Conservation (phyloP, 2,888 invertebrate genomes). For the Amphipyra tragopoginis region DNA sequence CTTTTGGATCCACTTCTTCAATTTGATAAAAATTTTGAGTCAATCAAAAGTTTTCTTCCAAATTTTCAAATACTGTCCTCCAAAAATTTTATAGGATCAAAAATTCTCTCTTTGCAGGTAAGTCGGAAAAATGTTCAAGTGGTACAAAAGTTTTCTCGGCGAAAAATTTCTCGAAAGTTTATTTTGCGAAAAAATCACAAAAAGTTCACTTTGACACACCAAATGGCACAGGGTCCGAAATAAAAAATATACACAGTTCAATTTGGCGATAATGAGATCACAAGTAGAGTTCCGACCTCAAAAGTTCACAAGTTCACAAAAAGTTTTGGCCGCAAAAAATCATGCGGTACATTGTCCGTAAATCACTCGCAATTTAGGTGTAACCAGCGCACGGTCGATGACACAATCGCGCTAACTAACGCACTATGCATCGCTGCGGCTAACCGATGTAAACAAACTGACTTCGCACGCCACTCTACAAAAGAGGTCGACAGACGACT, state of each 20-base stretch:
- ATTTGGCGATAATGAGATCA: slow-evolving; percentile 77
- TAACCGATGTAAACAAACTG: slow-evolving; percentile 86
- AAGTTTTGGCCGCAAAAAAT: slow-evolving; percentile 79
- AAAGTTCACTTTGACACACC: slow-evolving; percentile 79
- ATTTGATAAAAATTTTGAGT: slow-evolving; percentile 35
- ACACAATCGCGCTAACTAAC: slow-evolving; percentile 85
- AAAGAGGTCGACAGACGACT: slow-evolving; percentile 83
- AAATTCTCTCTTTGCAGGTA: background rate
- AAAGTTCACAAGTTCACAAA: slow-evolving; percentile 83
- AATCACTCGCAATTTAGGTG: slow-evolving; percentile 83
- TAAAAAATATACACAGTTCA: slow-evolving; percentile 71
- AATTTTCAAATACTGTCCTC: slow-evolving; percentile 30
- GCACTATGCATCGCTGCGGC: slow-evolving; percentile 83
- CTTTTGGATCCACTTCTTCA: slow-evolving; percentile 56
- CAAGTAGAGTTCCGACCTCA: slow-evolving; percentile 66
- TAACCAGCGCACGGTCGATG: slow-evolving; percentile 83
- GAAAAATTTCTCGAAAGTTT: slow-evolving; percentile 66
- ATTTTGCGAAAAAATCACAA: slow-evolving; percentile 66
- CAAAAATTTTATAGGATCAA: slow-evolving; percentile 21
- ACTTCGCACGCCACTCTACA: slow-evolving; percentile 83
- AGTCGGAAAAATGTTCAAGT: slow-evolving; percentile 28
- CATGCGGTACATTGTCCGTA: slow-evolving; percentile 78
- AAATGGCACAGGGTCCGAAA: slow-evolving; percentile 66
- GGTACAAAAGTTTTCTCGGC: slow-evolving; percentile 43
- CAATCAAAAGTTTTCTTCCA: slow-evolving; percentile 24